Percentiles rank a stretch among this genome's conserved stretches.
Evolutionary conservation across 1,140 invertebrate genomes (phyloP).

Genomic region (Scaptomyza hsui): DNA sequence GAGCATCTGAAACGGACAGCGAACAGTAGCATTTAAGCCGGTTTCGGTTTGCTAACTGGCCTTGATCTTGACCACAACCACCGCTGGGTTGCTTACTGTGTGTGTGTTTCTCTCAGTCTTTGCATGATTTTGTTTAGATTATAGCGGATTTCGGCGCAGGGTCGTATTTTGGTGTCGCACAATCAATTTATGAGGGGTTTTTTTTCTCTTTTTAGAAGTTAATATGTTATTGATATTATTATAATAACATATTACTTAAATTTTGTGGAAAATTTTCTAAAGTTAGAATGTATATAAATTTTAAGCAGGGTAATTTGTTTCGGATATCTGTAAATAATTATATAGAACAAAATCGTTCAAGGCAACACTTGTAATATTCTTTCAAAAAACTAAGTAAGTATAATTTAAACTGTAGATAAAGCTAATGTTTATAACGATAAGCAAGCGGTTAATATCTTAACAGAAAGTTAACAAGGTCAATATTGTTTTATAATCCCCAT

Average conservation of each 20-base stretch:
- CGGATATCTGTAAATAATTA: too few relatives aligned
- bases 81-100: not conserved
- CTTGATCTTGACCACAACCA: conserved; percentile 77
- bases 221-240: not conserved
- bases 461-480: too few relatives aligned
- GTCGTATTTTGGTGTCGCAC: conserved; percentile 15
- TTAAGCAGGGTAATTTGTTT: too few relatives aligned
- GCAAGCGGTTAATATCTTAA: too few relatives aligned
- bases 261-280: conserved; percentile 4
- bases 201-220: not conserved
- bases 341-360: too few relatives aligned
- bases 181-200: conserved; percentile 3
- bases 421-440: too few relatives aligned
- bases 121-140: conserved; percentile 10
- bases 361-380: too few relatives aligned
- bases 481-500: too few relatives aligned
- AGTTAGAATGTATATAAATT: too few relatives aligned
- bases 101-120: not conserved
- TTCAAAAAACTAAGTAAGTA: too few relatives aligned
- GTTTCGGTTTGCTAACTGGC: conserved; percentile 42
- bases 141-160: conserved; percentile 34
- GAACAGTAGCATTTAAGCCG: conserved; percentile 66
- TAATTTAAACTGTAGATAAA: too few relatives aligned
- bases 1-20: conserved; percentile 55
- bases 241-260: not conserved